A percentile compares a stretch with the other conserved stretches of the same genome.
Conservation (phyloP, 2,888 invertebrate species). For the Drymonia ruficornis region DNA sequence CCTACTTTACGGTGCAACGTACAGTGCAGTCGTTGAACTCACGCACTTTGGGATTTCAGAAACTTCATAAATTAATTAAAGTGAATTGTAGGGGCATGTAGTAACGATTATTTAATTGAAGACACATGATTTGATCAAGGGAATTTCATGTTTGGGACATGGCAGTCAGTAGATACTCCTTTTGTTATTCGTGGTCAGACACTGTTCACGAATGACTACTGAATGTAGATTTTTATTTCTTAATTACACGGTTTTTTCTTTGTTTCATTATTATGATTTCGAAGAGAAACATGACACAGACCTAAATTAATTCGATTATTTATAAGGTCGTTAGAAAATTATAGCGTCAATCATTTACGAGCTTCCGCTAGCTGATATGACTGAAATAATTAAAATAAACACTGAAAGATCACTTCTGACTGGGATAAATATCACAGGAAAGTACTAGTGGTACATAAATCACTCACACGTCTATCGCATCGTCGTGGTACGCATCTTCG, state of each 20-base stretch:
- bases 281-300: background rate
- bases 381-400: constrained; percentile 27
- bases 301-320: background rate
- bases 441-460: constrained; percentile 37
- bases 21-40: constrained; percentile 46
- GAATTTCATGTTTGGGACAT: background rate
- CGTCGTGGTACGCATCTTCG: constrained; percentile 70
- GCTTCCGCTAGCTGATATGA: constrained; percentile 29
- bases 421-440: constrained; percentile 20
- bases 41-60: constrained; percentile 34
- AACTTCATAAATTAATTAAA: constrained; percentile 31
- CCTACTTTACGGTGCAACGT: constrained; percentile 29
- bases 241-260: background rate
- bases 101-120: background rate
- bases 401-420: constrained; percentile 34
- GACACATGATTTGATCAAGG: background rate
- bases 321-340: background rate
- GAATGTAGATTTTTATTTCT: too few relatives aligned
- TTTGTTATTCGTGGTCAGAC: too few relatives aligned
- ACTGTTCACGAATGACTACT: too few relatives aligned
- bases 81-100: constrained; percentile 6
- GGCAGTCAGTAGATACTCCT: too few relatives aligned
- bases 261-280: background rate
- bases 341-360: constrained; percentile 24
- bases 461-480: constrained; percentile 77